These are phyloP conservation scores for Magallana ariakensis DNA, from an alignment of 1,140 invertebrate species.

Conservation along the genomic window DNA sequence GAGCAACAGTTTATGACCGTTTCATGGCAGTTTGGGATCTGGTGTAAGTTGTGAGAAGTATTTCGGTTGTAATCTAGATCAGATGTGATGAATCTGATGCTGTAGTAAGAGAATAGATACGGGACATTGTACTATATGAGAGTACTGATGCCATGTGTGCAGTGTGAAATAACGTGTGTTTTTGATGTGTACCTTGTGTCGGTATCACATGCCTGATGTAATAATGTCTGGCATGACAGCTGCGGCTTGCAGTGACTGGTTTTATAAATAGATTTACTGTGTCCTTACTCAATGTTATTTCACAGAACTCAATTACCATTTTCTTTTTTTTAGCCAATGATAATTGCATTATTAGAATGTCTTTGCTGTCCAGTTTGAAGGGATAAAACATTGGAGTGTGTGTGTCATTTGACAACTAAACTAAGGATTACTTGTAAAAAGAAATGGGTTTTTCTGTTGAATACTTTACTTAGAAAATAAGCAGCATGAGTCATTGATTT, in stretches of 20 bases:
- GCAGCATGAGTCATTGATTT: neutral
- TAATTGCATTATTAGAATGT: too few species aligned
- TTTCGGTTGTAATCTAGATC: neutral
- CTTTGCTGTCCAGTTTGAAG: too few species aligned
- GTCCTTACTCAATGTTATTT: too few species aligned
- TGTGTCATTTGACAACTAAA: too few species aligned
- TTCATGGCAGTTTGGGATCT: neutral
- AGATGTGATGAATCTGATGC: neutral
- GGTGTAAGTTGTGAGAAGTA: neutral
- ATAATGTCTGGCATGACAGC: neutral
- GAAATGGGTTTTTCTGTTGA: too few species aligned
- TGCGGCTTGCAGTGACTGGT: neutral
- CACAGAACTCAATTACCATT: neutral
- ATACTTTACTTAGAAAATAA: neutral
- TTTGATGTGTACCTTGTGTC: neutral
- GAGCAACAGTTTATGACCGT: neutral
- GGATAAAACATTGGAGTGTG: too few species aligned
- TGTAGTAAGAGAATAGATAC: neutral
- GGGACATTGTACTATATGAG: neutral
- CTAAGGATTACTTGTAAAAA: too few species aligned
- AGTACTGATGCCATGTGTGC: neutral
- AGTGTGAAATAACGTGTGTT: neutral
- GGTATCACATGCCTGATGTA: neutral
- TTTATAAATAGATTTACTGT: neutral
- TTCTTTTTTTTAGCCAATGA: neutral